phyloP scores from a whole-genome alignment of 2,113 vertebrate genomes.

The Rhipidura dahli region DNA sequence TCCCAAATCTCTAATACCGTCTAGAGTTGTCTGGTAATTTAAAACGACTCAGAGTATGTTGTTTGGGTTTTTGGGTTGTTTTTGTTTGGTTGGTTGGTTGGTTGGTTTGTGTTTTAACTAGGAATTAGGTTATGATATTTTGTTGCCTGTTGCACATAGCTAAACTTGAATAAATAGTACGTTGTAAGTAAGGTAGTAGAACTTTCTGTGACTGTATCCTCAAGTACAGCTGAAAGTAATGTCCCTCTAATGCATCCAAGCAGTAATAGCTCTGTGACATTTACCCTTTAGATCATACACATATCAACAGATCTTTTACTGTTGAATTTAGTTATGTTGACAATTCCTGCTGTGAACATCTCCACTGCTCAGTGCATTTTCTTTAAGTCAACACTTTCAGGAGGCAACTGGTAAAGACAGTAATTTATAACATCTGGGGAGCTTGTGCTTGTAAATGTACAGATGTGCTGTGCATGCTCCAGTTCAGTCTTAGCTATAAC shows the following conservation, averaged over 20 bases:
- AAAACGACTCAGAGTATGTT: neutral
- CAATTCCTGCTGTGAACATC: slow-evolving; percentile 59
- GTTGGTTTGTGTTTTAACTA: rapidly evolving
- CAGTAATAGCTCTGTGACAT: neutral
- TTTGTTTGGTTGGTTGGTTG: too few species aligned
- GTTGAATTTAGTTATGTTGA: slow-evolving; percentile 50
- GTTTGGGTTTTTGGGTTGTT: neutral
- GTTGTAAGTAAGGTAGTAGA: neutral
- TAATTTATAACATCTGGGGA: slow-evolving; percentile 62
- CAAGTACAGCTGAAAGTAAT: neutral
- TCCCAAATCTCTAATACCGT: neutral
- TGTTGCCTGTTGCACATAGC: slow-evolving; percentile 7
- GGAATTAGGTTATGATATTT: neutral
- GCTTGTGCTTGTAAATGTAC: slow-evolving; percentile 2
- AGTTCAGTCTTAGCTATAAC: neutral
- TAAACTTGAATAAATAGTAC: neutral
- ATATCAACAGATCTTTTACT: slow-evolving; percentile 17
- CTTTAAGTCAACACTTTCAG: slow-evolving; percentile 49
- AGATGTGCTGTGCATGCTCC: neutral
- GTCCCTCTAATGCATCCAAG: neutral
- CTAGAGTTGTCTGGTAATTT: neutral
- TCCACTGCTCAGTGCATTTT: slow-evolving; percentile 48
- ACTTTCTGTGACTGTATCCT: neutral
- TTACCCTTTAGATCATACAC: neutral
- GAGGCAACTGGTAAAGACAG: slow-evolving; percentile 40